These are phyloP conservation scores for Epinotia bilunana DNA, from an alignment of 2,888 invertebrate genomes.

Conservation along the genomic window DNA sequence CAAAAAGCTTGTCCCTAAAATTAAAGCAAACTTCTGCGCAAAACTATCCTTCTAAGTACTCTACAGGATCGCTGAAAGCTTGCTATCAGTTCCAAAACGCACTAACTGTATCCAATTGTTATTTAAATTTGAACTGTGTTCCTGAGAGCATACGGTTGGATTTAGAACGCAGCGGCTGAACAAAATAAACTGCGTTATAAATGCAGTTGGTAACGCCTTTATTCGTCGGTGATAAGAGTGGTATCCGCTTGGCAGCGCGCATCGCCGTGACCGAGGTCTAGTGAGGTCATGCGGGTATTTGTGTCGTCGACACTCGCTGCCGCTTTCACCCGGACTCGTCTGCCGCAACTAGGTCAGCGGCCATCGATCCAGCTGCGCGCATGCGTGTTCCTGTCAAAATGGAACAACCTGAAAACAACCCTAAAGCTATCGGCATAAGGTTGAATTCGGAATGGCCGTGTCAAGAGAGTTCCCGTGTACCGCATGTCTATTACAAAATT, in stretches of 20 bases:
- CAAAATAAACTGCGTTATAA: neutral
- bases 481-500: conserved; percentile 53
- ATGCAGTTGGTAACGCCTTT: neutral
- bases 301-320: conserved; percentile 36
- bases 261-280: conserved; percentile 20
- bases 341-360: conserved; percentile 71
- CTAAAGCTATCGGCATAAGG: conserved; percentile 48
- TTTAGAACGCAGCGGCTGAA: neutral
- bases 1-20: neutral
- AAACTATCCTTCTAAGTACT: conserved; percentile 20
- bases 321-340: conserved; percentile 50
- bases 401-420: conserved; percentile 48
- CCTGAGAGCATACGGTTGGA: neutral
- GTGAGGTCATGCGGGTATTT: conserved; percentile 38
- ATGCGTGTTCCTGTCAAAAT: conserved; percentile 58
- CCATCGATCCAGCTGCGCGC: conserved; percentile 76
- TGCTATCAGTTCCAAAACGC: neutral
- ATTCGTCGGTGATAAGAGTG: neutral
- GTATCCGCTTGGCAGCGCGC: neutral
- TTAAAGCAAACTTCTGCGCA: conserved; percentile 5
- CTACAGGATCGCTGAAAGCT: conserved; percentile 14
- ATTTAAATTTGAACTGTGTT: neutral
- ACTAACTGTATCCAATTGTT: neutral
- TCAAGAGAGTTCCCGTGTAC: conserved; percentile 47
- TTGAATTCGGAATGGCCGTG: conserved; percentile 43